Base-by-base conservation (phyloP, 2,888 invertebrate species). In the Tortrix viridana region DNA sequence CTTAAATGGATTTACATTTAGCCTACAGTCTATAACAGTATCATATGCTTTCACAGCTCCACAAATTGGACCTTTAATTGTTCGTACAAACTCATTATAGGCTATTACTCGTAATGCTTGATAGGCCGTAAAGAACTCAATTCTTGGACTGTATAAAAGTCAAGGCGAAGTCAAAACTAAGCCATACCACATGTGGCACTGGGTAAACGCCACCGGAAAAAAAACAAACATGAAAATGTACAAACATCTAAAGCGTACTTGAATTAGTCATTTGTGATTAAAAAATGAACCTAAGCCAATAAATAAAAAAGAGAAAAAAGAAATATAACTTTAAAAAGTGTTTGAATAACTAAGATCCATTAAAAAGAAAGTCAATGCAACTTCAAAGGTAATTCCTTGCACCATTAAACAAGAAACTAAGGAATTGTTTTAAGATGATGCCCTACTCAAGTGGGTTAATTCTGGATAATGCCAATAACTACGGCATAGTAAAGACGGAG, bases 401-500 rank as follows among this genome's bases (percentile, higher is more conserved):
- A 16, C n/a, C 6, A 38, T 5, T 38, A n/a, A 2, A 4, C n/a
- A 38, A 26, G 26, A 9, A 26, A 26, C 32, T 3, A 3, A 32
- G 12, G 32, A 12, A 32, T 23, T 18, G 7, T 3, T 20, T 19
- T 16, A 74, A 72, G 66, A 89, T 88, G 86, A 66, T 88, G 12
- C 85, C 87, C 0, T 87, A 86, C 47, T 80, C 87, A 0, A 78
- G 80, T 7, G 84, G 82, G 0, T 56, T 86, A 1, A 79, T 88
- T 32, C 65, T 86, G 19, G 84, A 87, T 60, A 85, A 81, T 44
- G 62, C 80, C 0, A 86, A 76, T 68, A 84, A 88, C 64, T 87
- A 85, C 66, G 84, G 86, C 0, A 84, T 87, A 60, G 81, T 88
- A 19, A 89, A 88, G 60, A 88, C 86, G 0, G 88, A 89, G 65